Evolutionary conservation across 2,113 vertebrate genomes (phyloP).

Genomic region (Phoxinus phoxinus): DNA sequence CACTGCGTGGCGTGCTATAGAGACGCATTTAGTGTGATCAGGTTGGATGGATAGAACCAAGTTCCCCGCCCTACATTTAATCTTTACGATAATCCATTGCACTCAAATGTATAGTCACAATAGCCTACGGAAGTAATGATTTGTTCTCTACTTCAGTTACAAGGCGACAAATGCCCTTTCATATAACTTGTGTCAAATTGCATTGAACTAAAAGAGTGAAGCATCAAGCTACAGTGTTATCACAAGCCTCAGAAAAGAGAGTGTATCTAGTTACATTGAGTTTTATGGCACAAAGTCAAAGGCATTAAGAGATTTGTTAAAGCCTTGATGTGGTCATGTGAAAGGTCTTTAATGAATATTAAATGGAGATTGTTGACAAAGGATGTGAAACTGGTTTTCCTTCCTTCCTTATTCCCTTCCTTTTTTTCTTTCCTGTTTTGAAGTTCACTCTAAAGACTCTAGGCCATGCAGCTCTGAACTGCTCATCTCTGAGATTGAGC

Average conservation of each 20-base stretch:
- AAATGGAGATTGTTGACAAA: not conserved
- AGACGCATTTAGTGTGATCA: too few species aligned
- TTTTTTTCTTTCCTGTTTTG: slow-evolving; percentile 13
- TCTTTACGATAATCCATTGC: not conserved
- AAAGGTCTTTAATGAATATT: slow-evolving; percentile 6
- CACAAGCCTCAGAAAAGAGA: not conserved
- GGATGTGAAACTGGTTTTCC: not conserved
- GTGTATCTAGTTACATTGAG: not conserved
- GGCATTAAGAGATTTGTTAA: not conserved
- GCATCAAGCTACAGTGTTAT: not conserved
- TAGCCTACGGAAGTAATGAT: not conserved
- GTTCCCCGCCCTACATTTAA: not conserved
- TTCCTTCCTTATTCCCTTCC: not conserved
- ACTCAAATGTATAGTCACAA: not conserved
- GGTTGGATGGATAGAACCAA: not conserved
- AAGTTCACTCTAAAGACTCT: slow-evolving; percentile 9
- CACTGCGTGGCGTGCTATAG: too few species aligned
- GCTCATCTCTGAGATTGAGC: not conserved
- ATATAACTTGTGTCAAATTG: not conserved
- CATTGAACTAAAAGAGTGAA: not conserved
- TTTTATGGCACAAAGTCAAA: not conserved
- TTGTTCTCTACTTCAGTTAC: not conserved
- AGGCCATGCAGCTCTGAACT: not conserved
- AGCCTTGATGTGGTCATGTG: not conserved
- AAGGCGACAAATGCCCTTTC: not conserved